These are phyloP conservation scores for Amiota minor DNA, from an alignment of 2,888 invertebrate species.

Conservation along the genomic window DNA sequence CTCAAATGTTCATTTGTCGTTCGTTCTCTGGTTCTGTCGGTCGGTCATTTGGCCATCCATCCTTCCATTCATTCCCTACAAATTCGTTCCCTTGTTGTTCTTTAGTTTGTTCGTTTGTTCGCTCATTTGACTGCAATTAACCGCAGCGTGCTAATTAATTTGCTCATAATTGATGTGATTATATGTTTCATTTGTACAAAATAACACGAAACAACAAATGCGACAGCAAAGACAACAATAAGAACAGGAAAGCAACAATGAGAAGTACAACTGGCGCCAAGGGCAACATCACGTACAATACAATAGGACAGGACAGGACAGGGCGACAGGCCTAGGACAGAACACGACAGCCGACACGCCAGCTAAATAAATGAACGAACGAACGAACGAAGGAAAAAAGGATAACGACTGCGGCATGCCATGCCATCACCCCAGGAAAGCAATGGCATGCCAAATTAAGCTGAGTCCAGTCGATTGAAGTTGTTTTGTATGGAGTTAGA, in stretches of 20 bases:
- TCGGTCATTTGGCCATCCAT: background rate
- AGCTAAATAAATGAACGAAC: background rate
- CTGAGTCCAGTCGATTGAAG: background rate
- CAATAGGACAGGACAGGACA: slow-evolving; percentile 8
- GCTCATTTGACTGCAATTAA: slow-evolving; percentile 59
- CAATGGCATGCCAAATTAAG: background rate
- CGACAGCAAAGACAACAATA: slow-evolving; percentile 29
- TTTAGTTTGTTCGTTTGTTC: slow-evolving; percentile 4
- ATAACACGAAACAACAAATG: slow-evolving; percentile 45
- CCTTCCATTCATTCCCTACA: background rate
- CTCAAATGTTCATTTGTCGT: no score
- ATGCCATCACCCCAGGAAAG: background rate
- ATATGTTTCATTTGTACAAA: slow-evolving; percentile 59
- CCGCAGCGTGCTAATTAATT: slow-evolving; percentile 66
- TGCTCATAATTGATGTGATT: slow-evolving; percentile 67
- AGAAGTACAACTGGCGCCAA: slow-evolving; percentile 44
- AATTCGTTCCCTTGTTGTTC: background rate
- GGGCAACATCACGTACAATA: slow-evolving; percentile 45
- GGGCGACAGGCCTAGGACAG: background rate
- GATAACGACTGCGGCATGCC: slow-evolving; percentile 6
- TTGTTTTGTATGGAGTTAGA: no score
- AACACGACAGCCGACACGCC: background rate
- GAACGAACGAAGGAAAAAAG: background rate
- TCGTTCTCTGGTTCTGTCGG: background rate
- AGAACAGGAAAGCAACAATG: slow-evolving; percentile 36